Evolutionary conservation across 2,113 vertebrate species (phyloP), one percentile per base, ranked within the genome.

Genomic region (Hippocampus abdominalis): DNA sequence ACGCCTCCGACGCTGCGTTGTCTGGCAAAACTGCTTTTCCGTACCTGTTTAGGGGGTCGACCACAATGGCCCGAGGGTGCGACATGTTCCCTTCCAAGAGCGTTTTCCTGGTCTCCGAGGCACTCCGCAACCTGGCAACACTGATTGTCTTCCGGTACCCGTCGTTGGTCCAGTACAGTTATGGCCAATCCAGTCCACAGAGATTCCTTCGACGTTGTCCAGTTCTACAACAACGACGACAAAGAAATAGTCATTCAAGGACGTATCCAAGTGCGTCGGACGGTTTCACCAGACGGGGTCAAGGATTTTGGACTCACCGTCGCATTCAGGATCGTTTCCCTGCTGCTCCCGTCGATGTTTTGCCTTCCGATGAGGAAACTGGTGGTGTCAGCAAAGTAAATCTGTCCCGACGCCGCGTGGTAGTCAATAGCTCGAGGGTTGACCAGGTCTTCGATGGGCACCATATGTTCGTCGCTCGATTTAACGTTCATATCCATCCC

Each of bases 151-250:
- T 99, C 78, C 92, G 93, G 79, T 95, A 94, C n/a, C 97, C 96
- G 77, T 99, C 96, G 0, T 98, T 98, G 44, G 97, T 99, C 97
- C 97, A 99, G 48, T 98, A 99, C 49, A 98, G 74, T 98, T 99
- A 83, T 97, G 96, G 75, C 95, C 96, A 85, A 98, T 95, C 97
- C 97, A 99, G 81, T 99, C 97, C 79, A 99, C 96, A 57, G 97
- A 96, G 80, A 99, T 96, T 20, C 97, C 97, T 86, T 99, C 97
- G 21, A 99, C 96, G 49, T 99, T 99, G 88, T 99, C 96, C 1
- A 99, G 93, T 81, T 98, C 96, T 99, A 71, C 32, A 7, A 36
- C 32, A 1, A 36, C 32, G 5, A 32, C 29, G 29, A 36, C 16
- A 81, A 7, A 76, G 64, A 29, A 54, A 71, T 18, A 13, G 32